These are phyloP conservation scores for Isurus oxyrinchus DNA, from an alignment of 2,113 vertebrate species.

Conservation along the genomic window DNA sequence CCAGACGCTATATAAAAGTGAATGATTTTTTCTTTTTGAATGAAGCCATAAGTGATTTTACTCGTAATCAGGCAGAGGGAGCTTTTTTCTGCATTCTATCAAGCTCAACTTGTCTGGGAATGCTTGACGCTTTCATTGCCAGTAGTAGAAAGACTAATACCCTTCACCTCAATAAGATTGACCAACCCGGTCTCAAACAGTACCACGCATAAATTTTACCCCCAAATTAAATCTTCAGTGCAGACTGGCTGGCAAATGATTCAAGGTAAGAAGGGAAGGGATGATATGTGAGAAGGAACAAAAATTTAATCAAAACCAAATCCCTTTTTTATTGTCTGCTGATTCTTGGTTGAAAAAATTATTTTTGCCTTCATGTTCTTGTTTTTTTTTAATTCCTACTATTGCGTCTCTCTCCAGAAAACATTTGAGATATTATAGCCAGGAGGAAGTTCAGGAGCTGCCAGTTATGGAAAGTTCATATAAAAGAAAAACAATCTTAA, in stretches of 20 bases:
- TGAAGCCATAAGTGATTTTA: not conserved
- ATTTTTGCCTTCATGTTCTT: not conserved
- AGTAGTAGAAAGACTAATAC: not conserved
- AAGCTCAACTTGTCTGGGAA: not conserved
- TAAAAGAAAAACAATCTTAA: not conserved
- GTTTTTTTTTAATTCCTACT: not conserved
- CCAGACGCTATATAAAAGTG: no score
- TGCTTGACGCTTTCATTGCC: not conserved
- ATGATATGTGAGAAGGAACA: not conserved
- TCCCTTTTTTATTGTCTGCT: not conserved
- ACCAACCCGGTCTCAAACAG: not conserved
- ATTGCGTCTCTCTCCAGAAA: not conserved
- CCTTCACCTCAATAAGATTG: not conserved
- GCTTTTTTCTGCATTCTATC: not conserved
- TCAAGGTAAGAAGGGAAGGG: not conserved
- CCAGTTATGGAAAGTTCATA: not conserved
- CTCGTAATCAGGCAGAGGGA: not conserved
- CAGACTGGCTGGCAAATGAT: not conserved
- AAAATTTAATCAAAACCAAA: conserved; percentile 12
- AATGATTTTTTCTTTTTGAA: not conserved
- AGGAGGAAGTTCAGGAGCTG: not conserved
- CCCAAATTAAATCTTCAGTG: not conserved
- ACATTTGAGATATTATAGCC: not conserved
- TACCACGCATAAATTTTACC: not conserved
- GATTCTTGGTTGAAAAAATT: not conserved